Evolutionary conservation across 1,140 invertebrate species (phyloP).

Genomic region (Saxidomus purpurata): DNA sequence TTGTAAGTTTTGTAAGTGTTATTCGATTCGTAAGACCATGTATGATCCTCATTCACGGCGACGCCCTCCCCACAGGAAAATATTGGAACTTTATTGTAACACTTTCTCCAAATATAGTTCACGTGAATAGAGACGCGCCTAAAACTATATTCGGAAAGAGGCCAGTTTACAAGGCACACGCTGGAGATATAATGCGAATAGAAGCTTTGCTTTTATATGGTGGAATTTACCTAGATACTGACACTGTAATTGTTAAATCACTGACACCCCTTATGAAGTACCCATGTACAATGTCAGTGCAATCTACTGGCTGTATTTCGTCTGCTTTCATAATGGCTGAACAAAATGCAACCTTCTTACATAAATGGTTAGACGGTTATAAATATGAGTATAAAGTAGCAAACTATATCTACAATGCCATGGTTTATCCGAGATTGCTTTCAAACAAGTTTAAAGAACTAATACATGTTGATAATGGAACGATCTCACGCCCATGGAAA

Average conservation of each 20-base stretch:
- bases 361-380: slow-evolving; percentile 14
- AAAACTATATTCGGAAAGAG: neutral
- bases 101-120: slow-evolving; percentile 43
- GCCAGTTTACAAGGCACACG: neutral
- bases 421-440: neutral
- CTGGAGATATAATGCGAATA: slow-evolving; percentile 19
- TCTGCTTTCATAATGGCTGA: slow-evolving; percentile 12
- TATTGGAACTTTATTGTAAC: slow-evolving; percentile 33
- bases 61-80: neutral
- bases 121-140: neutral
- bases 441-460: neutral
- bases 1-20: slow-evolving; percentile 49
- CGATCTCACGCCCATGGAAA: neutral
- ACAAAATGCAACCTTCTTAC: neutral
- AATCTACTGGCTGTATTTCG: neutral
- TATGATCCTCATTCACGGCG: slow-evolving; percentile 39
- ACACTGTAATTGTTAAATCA: neutral
- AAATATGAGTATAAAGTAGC: neutral
- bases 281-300: neutral
- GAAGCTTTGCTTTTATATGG: neutral
- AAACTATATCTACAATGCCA: slow-evolving; percentile 5
- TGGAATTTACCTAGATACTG: slow-evolving; percentile 4
- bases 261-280: neutral
- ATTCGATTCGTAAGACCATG: slow-evolving; percentile 43
- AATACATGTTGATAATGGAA: neutral